Evolutionary conservation across 37 sponge, comb jelly and placozoan species (phyloP), one percentile per base, ranked within the genome.

Genomic region (Aphrocallistes beatrix): DNA sequence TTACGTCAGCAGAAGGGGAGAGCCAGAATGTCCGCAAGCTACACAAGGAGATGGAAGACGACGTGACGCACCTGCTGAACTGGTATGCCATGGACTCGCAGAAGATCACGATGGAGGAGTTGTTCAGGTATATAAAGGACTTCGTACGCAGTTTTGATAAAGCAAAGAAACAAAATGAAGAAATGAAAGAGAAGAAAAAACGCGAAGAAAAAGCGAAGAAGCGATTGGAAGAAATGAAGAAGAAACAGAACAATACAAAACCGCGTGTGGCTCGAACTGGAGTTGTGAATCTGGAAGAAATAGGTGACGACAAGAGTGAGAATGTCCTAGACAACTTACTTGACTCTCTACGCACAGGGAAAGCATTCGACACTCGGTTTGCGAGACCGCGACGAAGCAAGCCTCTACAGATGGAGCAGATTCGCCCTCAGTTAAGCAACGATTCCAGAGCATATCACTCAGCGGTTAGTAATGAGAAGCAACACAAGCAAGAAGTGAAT

Each of bases 111-210:
- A 90, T 93, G 51, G 99, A 97, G 85, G 99, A 97, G 23, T 93
- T 95, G 87, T 97, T 97, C 92, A 92, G 95, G 48, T 95, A 94
- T 51, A 38, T 97, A 30, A 25, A 83, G 32, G 83, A 82, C 16
- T 97, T 97, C 81, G 37, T 89, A 49, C 90, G 92, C 23, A 91
- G 95, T 50, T 97, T 97, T 91, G 93, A 97, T 88, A 60, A 60
- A 28, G 75, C 75, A 25, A 60, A 60, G 75, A 60, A 60, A 13
- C 75, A 60, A 60, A 60, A 60, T 60, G 75, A 60, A 60, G 75
- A 60, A 6, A 19, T 60, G 75, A 60, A 60, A 60, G 75, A 60
- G 21, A 60, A 60, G 75, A 60, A 60, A 60, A 3, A 60, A 60
- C 75, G 75, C 3, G 75, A 60, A 60, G 75, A 60, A 60, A 60